A percentile compares a stretch with the other conserved stretches of the same genome.
Evolutionary conservation across 2,113 vertebrate genomes (phyloP).

Genomic region (Sclerurus mexicanus): DNA sequence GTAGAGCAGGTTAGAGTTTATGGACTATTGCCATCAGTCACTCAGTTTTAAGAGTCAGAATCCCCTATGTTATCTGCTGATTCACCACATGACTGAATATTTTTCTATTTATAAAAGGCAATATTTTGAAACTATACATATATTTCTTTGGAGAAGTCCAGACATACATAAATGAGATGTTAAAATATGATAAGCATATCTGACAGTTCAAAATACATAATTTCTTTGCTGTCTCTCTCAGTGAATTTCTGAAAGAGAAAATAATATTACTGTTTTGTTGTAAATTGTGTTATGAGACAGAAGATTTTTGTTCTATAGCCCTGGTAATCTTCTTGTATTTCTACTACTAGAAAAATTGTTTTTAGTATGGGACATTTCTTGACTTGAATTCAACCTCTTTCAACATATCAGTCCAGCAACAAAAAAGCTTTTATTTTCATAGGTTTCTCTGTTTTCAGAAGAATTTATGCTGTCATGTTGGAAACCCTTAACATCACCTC

Average conservation of each 20-base stretch:
- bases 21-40: neutral
- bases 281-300: slow-evolving; percentile 12
- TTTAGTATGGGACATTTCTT: neutral
- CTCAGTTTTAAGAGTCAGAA: neutral
- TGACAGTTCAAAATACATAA: slow-evolving; percentile 14
- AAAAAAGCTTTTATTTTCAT: slow-evolving; percentile 29
- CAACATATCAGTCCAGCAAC: slow-evolving; percentile 10
- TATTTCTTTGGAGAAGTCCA: neutral
- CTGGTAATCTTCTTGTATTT: neutral
- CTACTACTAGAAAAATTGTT: neutral
- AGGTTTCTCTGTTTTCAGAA: slow-evolving; percentile 14
- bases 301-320: slow-evolving; percentile 5
- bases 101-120: slow-evolving; percentile 1
- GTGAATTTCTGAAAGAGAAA: slow-evolving; percentile 18
- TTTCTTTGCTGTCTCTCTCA: neutral
- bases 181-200: neutral
- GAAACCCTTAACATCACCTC: slow-evolving; percentile 20
- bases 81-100: neutral
- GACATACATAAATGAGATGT: neutral
- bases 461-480: neutral
- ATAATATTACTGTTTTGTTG: slow-evolving; percentile 25
- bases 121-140: neutral
- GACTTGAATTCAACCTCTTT: slow-evolving; percentile 35
- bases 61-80: neutral
- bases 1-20: neutral